Conservation (phyloP, 2,113 vertebrate genomes). For the Phaetusa simplex region DNA sequence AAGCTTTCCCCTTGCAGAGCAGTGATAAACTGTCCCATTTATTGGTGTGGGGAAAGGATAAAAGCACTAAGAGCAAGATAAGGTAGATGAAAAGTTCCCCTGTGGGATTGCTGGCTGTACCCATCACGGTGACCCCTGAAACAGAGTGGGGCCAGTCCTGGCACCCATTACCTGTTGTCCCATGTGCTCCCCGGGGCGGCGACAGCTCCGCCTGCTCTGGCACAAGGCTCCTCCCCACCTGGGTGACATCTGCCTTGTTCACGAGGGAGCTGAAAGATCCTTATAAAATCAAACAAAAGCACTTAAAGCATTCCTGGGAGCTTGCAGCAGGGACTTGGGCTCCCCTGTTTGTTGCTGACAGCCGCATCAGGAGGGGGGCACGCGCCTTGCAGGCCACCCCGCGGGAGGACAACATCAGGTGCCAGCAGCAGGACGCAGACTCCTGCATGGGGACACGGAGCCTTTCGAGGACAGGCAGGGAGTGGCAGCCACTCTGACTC, state of each 20-base stretch:
- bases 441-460: not conserved
- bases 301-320: not conserved
- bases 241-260: not conserved
- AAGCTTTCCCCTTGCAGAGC: not conserved
- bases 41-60: not conserved
- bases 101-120: not conserved
- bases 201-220: not conserved
- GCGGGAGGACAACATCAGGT: rapidly evolving
- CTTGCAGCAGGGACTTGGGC: not conserved
- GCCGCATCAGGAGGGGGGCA: rapidly evolving
- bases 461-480: not conserved
- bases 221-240: not conserved
- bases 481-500: not conserved
- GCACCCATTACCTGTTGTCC: not conserved
- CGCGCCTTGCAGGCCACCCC: not conserved
- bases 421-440: not conserved
- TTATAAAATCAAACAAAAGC: not conserved
- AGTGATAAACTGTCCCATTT: not conserved
- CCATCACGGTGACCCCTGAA: not conserved
- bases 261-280: not conserved
- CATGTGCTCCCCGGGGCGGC: rapidly evolving
- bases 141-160: not conserved
- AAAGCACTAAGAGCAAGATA: not conserved
- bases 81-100: not conserved
- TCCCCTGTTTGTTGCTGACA: not conserved